These are phyloP conservation scores for Electrophaes corylata DNA, from an alignment of 2,888 invertebrate species.

Conservation along the genomic window DNA sequence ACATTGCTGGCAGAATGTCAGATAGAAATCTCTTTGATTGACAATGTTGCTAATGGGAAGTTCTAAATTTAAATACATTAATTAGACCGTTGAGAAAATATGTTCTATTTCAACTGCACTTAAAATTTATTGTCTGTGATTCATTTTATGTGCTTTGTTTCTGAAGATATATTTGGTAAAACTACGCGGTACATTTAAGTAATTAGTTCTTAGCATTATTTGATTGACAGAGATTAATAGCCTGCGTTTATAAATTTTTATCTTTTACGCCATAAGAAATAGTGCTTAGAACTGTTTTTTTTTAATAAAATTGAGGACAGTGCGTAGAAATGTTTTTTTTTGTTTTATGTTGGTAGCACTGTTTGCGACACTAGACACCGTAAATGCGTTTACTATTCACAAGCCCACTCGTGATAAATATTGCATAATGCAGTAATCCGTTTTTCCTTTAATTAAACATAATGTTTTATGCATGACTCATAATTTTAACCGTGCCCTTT, in stretches of 20 bases:
- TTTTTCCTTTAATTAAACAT: not conserved
- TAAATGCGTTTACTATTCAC: no score
- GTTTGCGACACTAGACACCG: not conserved
- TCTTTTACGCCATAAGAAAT: not conserved
- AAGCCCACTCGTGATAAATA: no score
- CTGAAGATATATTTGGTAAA: constrained; percentile 14
- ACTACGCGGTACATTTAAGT: not conserved
- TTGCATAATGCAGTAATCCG: not conserved
- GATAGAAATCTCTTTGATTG: constrained; percentile 25
- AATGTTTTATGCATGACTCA: not conserved
- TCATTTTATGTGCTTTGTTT: constrained; percentile 12
- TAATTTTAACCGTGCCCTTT: constrained; percentile 19
- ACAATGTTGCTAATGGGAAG: constrained; percentile 33
- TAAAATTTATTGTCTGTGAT: constrained; percentile 11
- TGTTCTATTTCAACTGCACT: constrained; percentile 4
- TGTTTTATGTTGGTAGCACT: no score
- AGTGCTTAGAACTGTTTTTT: not conserved
- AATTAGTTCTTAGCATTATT: constrained; percentile 12
- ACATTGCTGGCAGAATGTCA: constrained; percentile 16
- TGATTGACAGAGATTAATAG: constrained; percentile 15
- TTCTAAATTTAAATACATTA: constrained; percentile 21
- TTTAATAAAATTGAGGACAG: not conserved
- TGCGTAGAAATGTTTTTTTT: no score
- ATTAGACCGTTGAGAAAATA: constrained; percentile 13
- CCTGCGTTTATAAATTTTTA: not conserved